Evolutionary conservation across 1,140 invertebrate species (phyloP).

Genomic region (Littorina saxatilis): DNA sequence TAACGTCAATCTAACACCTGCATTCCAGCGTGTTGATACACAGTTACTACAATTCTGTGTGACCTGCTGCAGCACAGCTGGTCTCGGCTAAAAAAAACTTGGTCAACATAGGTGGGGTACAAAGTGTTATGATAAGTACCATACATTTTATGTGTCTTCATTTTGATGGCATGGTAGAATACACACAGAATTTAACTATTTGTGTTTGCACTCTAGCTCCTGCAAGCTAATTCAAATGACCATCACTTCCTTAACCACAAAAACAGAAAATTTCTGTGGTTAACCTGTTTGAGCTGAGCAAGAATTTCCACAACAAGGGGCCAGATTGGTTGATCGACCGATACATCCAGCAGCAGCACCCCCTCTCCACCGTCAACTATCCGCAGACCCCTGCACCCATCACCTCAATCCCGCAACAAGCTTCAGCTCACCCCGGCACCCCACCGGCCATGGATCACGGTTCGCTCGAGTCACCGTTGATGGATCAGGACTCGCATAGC

Average conservation of each 20-base stretch:
- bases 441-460: neutral
- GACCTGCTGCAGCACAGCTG: no score
- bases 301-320: conserved; percentile 59
- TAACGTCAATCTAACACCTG: no score
- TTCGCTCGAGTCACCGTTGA: neutral
- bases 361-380: conserved; percentile 36
- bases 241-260: neutral
- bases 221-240: no score
- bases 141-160: no score
- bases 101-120: no score
- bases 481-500: conserved; percentile 16
- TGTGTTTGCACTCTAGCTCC: no score
- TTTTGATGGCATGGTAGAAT: no score
- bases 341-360: conserved; percentile 62
- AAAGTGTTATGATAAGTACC: no score
- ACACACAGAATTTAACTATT: no score
- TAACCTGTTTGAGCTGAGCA: conserved; percentile 70
- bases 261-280: conserved; percentile 67
- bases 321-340: conserved; percentile 63
- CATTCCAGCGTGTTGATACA: no score
- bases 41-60: no score
- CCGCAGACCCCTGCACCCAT: conserved; percentile 51
- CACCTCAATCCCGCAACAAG: conserved; percentile 34
- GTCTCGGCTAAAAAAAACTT: no score
- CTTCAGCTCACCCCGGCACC: conserved; percentile 3